phyloP scores from a whole-genome alignment of 92 coral and sea anemone species.

The Parazoanthus darwini region DNA sequence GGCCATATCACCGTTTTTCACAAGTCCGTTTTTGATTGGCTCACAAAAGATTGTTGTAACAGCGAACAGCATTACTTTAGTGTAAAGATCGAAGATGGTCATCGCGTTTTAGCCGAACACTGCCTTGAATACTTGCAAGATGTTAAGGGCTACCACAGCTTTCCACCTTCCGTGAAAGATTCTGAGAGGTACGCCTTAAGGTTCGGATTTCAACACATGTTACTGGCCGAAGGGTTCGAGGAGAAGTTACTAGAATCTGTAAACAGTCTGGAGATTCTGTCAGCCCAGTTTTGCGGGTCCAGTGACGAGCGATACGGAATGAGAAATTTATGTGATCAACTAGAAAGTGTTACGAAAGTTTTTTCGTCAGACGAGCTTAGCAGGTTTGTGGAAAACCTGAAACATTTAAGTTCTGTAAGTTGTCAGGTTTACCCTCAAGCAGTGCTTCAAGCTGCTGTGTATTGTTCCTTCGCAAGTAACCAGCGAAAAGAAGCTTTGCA shows the following conservation, averaged over 20 bases:
- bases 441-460: conserved; percentile 35
- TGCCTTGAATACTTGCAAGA: conserved; percentile 21
- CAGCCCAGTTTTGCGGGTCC: conserved; percentile 1
- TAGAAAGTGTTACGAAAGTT: conserved; percentile 5
- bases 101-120: conserved; percentile 23
- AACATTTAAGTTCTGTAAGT: conserved; percentile 4
- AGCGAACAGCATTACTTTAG: conserved; percentile 27
- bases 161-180: conserved; percentile 36
- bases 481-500: conserved; percentile 12
- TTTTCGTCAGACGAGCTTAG: background rate
- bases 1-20: conserved; percentile 28
- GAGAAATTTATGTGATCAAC: conserved; percentile 23
- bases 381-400: background rate
- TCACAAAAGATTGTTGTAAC: background rate
- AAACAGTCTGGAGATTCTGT: conserved; percentile 21
- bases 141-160: background rate
- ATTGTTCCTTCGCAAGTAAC: background rate
- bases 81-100: conserved; percentile 23
- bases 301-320: conserved; percentile 14
- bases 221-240: conserved; percentile 12
- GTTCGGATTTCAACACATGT: conserved; percentile 34
- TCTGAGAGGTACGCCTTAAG: conserved; percentile 24
- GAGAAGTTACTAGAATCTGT: conserved; percentile 3
- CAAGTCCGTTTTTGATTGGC: conserved; percentile 40
- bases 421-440: conserved; percentile 28